Base-by-base conservation (phyloP, 2,113 vertebrate genomes). In the Eulacestoma nigropectus region DNA sequence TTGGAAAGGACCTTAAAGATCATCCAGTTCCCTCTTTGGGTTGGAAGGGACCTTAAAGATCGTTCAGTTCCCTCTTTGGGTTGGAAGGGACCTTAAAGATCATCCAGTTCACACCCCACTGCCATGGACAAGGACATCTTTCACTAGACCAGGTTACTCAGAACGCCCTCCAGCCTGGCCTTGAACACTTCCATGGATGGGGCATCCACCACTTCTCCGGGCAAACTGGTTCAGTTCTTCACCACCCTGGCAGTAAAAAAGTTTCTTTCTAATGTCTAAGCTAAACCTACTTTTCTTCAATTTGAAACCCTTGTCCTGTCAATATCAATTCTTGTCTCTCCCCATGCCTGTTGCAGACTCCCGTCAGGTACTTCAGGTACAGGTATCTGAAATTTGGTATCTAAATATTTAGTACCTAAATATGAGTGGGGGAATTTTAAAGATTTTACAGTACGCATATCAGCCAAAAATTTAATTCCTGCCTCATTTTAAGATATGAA, bases 341-440 rank as follows among this genome's bases (percentile, higher is more conserved):
- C 49, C 9, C 8, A n/a, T 46, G 19, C 63, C 20, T 63, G 2
- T 47, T 25, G 10, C 11, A 55, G 23, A 37, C 15, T 69, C 29
- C 4, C 0, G 0, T 53, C n/a, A 32, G 19, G 10, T 74, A 53
- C 27, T 73, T 44, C 47, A 37, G 13, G 5, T 44, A 37, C 27
- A 44, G 4, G 8, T 55, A 26, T 44, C 20, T 70, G 49, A 87
- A 78, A 55, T 47, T 29, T 70, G 23, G 8, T 78, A 41, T 13
- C 19, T 55, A 53, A 69, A 60, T 60, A 46, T 33, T 46, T 20
- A 55, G 4, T 47, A 47, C 20, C n/a, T 30, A 7, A 25, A 41
- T 35, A 39, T 39, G n/a, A n/a, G n/a, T n/a, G n/a, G n/a, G n/a
- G n/a, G 8, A 25, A 41, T 35, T 67, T 26, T 39, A 8, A 46